Evolutionary conservation across 2,797 vertebrate genomes (phyloP).

Genomic region (Pachyuromys duprasi): DNA sequence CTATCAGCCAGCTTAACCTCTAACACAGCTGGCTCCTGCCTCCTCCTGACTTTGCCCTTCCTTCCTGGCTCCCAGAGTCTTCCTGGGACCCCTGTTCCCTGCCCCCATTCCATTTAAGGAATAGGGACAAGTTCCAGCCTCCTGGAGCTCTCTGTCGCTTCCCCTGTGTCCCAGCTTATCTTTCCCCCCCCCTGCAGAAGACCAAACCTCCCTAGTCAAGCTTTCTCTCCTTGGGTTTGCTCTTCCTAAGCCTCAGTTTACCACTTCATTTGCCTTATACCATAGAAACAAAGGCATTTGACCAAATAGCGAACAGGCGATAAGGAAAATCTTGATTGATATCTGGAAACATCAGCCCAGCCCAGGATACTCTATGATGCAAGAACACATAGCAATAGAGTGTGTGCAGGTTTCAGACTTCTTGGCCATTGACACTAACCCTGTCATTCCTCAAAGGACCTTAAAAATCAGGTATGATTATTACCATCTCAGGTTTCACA

Average conservation of each 20-base stretch:
- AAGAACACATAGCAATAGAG: neutral
- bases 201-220: neutral
- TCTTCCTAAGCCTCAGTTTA: neutral
- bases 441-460: conserved; percentile 12
- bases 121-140: neutral
- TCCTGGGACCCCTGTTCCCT: neutral
- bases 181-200: no score
- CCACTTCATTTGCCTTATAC: neutral
- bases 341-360: neutral
- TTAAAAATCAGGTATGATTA: neutral
- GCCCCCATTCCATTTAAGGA: neutral
- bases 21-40: neutral
- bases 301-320: neutral
- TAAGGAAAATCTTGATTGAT: neutral
- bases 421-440: neutral
- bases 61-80: neutral
- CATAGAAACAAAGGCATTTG: neutral
- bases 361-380: neutral
- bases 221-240: neutral
- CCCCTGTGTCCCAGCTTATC: neutral
- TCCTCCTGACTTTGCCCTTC: neutral
- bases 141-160: neutral
- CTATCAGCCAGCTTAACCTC: neutral
- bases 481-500: neutral
- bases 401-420: neutral